Percentiles rank a stretch among this genome's conserved stretches.
These are phyloP conservation scores for Pachyseris speciosa DNA, from an alignment of 64 coral and sea anemone species.

Conservation along the genomic window DNA sequence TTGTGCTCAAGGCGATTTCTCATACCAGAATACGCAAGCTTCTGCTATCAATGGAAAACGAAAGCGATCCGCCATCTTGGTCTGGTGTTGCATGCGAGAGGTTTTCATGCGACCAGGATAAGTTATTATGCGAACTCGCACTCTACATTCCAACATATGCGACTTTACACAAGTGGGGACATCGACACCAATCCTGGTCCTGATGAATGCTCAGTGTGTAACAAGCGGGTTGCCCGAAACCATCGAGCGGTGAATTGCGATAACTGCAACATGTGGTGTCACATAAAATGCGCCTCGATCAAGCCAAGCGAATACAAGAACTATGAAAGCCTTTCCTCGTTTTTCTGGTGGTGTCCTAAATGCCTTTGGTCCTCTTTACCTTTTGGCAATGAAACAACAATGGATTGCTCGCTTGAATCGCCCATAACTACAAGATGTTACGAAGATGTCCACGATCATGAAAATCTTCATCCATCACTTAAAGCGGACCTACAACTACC, in stretches of 20 bases:
- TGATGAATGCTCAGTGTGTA: conserved; percentile 1
- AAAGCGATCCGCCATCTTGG: conserved; percentile 10
- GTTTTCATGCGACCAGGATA: conserved; percentile 1
- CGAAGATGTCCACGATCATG: too few species aligned
- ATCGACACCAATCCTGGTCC: conserved; percentile 7
- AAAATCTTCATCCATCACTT: too few species aligned
- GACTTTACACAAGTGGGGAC: conserved; percentile 3
- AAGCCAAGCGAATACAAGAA: too few species aligned
- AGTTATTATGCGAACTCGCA: conserved; percentile 12
- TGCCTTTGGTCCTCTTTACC: too few species aligned
- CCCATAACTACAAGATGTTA: too few species aligned
- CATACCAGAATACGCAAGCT: not conserved
- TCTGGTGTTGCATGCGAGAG: not conserved
- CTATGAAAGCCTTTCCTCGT: too few species aligned
- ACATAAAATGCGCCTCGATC: too few species aligned
- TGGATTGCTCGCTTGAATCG: not conserved
- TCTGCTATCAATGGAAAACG: conserved; percentile 10
- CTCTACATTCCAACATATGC: conserved; percentile 8
- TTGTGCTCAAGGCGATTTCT: not conserved
- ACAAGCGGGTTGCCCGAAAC: conserved; percentile 1
- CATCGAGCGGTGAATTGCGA: conserved; percentile 6
- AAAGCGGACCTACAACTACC: too few species aligned
- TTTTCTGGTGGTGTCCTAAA: too few species aligned
- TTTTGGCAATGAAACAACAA: not conserved
- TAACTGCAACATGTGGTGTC: too few species aligned